phyloP scores from a whole-genome alignment of 2,113 vertebrate genomes.

The Pachyramphus minor region DNA sequence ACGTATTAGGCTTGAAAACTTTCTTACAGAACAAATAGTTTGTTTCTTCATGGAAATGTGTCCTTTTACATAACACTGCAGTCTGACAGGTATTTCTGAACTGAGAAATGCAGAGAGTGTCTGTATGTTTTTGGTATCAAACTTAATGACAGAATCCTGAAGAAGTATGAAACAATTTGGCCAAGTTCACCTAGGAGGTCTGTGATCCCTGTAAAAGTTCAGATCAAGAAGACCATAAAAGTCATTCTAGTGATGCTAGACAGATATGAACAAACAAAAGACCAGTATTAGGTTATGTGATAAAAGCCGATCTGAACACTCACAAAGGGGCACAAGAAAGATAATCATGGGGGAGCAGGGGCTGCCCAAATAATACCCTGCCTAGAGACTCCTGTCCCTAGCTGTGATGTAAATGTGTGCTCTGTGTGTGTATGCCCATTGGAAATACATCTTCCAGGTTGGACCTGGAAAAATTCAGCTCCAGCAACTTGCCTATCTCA shows the following conservation, averaged over 20 bases:
- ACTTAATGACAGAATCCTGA: background rate
- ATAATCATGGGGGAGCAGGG: accelerated
- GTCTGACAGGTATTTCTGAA: background rate
- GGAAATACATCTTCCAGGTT: background rate
- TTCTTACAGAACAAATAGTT: background rate
- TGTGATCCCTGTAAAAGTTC: background rate
- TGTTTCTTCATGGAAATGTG: background rate
- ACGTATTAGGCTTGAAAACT: background rate
- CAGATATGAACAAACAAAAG: background rate
- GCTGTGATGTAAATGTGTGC: background rate
- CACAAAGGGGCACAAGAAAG: background rate
- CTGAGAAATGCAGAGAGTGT: background rate
- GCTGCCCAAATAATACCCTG: background rate
- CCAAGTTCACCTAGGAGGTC: background rate
- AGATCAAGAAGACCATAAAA: background rate
- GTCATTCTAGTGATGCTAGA: background rate
- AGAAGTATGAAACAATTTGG: background rate
- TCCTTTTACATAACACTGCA: background rate
- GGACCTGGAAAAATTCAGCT: background rate
- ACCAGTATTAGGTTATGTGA: background rate
- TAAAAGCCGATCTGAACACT: background rate
- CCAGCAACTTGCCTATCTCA: background rate
- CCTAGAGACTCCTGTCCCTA: background rate
- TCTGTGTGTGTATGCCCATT: background rate
- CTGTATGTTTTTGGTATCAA: background rate